These are phyloP conservation scores for Hepsetus odoe DNA, from an alignment of 2,113 vertebrate genomes.

Conservation along the genomic window DNA sequence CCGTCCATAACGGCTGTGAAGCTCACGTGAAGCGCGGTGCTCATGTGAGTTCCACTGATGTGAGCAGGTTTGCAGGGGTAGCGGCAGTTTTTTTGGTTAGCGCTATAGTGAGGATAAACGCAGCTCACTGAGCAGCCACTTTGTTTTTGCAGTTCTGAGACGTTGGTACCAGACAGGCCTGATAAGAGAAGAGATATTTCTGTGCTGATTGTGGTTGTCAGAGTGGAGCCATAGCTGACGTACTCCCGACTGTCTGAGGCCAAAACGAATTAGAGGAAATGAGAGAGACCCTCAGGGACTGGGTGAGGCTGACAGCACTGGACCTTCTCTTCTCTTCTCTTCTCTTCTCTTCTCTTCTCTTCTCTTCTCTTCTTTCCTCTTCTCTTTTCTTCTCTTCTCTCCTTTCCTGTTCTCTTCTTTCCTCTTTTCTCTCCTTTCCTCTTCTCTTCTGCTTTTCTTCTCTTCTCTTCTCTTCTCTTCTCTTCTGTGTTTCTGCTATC, in stretches of 20 bases:
- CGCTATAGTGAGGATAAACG: background rate
- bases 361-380: background rate
- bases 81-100: no score
- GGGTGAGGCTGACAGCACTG: conserved; percentile 36
- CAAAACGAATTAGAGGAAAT: conserved; percentile 42
- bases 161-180: background rate
- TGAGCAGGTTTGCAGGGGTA: no score
- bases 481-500: background rate
- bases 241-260: conserved; percentile 12
- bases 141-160: background rate
- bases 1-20: no score
- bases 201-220: conserved; percentile 27
- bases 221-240: conserved; percentile 25
- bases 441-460: background rate
- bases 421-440: background rate
- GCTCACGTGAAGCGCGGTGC: no score
- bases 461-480: background rate
- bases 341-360: background rate
- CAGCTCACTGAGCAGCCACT: background rate
- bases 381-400: background rate
- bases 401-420: no score
- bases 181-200: conserved; percentile 13
- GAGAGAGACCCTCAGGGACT: conserved; percentile 41
- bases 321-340: background rate
- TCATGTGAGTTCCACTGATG: no score